Evolutionary conservation across 2,113 vertebrate species (phyloP), one percentile per base, ranked within the genome.

Genomic region (Puntigrus tetrazona): DNA sequence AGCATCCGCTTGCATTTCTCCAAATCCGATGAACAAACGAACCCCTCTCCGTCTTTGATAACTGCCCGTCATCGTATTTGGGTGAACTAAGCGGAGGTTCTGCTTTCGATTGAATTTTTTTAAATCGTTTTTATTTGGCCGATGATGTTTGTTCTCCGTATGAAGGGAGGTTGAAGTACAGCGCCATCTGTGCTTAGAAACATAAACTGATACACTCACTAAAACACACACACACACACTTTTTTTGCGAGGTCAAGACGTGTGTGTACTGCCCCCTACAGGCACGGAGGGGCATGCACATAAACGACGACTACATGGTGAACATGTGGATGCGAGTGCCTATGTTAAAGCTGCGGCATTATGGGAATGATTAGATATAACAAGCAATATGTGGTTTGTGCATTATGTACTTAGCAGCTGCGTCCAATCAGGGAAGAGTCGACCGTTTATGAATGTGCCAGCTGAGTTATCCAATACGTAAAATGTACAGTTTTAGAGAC

Each of bases 61-160:
- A 0, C 20, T 55, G 20, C 20, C 2, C 6, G 52, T 55, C 18
- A 55, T 22, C 2, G 8, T 55, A 22, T 22, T 55, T 22, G 52
- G 20, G 20, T 55, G 1, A 55, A 55, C 20, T 55, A 55, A 55
- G 36, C 43, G 38, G 10, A 43, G 2, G 2, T 72, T 43, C 27
- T 72, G 52, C 10, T 3, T 76, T 75, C 69, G n/a, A 41, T 72
- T 47, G 11, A 20, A 65, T 65, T 55, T 61, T 88, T 41, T 50
- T 50, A 6, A 5, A 84, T 55, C 70, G 1, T 47, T 47, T 5
- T 43, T 85, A 4, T 74, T 43, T 36, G n/a, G 75, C 59, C 75
- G 63, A 75, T 47, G 50, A 61, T 7, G 76, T 88, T 81, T 75
- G 70, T 85, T 87, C 82, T 47, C 52, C 3, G 4, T 25, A 65